Percentiles rank a stretch among this genome's conserved stretches.
These are phyloP conservation scores for Hephaestus fuliginosus DNA, from an alignment of 2,797 vertebrate genomes.

Conservation along the genomic window DNA sequence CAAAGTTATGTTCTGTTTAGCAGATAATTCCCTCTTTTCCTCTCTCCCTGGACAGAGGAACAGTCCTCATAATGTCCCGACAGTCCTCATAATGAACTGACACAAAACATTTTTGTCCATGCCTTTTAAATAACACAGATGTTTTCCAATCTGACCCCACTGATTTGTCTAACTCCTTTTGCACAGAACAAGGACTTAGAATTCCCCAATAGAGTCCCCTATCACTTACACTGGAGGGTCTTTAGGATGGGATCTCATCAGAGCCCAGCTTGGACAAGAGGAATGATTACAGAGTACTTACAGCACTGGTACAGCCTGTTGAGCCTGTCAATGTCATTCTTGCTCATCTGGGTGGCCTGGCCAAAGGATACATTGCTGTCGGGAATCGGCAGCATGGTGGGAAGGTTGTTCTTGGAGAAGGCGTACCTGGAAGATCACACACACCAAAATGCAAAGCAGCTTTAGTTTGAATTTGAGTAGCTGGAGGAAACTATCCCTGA, in stretches of 20 bases:
- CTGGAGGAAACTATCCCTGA: not conserved
- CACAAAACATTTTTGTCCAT: too few species aligned
- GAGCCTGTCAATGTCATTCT: slow-evolving; percentile 70
- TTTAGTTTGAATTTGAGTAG: slow-evolving; percentile 9
- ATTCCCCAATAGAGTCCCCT: not conserved
- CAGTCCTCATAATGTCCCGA: too few species aligned
- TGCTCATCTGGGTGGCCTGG: slow-evolving; percentile 76
- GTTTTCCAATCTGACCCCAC: too few species aligned
- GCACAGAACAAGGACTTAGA: not conserved
- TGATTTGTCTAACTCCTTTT: too few species aligned
- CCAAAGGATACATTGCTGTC: slow-evolving; percentile 69
- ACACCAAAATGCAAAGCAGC: not conserved
- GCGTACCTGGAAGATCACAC: slow-evolving; percentile 64
- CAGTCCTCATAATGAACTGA: too few species aligned
- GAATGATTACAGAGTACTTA: slow-evolving; percentile 59
- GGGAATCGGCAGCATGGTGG: slow-evolving; percentile 79
- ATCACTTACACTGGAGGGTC: not conserved
- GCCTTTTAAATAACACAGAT: too few species aligned
- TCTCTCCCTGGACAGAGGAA: too few species aligned
- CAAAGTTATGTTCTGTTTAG: too few species aligned
- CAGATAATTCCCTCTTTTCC: too few species aligned
- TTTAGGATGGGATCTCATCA: not conserved
- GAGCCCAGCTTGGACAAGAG: not conserved
- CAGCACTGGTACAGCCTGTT: slow-evolving; percentile 80
- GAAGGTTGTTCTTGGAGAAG: slow-evolving; percentile 78